Evolutionary conservation across 2,113 vertebrate genomes (phyloP), one percentile per base, ranked within the genome.

Genomic region (Hemicordylus capensis): DNA sequence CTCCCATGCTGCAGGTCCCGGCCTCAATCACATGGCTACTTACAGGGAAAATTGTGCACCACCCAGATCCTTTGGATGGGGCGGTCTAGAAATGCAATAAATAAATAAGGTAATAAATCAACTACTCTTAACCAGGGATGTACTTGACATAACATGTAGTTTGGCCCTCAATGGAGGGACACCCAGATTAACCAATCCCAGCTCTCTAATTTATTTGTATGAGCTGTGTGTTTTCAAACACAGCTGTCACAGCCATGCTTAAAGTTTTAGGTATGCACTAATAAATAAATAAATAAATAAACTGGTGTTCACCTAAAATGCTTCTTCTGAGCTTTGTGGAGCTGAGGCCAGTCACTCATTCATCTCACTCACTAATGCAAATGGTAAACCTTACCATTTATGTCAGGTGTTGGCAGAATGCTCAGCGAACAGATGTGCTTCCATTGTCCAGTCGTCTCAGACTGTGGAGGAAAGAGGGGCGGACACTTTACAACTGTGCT

Each of bases 391-490:
- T 96, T 97, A 98, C 98, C 97, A 93, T 96, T 97, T 87, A 97
- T 78, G 0, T 95, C 95, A 31, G 96, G 88, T 0, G 96, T 96
- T 7, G 97, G 97, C 31, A 97, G 96, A 86, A 97, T 93, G 90
- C 96, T 97, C 85, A 92, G 93, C 78, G 93, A 95, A 54, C 95
- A 93, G 72, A 96, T 95, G 85, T 93, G 95, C 10, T 94, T 96
- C 87, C 96, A 96, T 91, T 96, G 95, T 80, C 96, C 92, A 39
- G 97, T 96, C 92, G 95, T 95, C 81, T 96, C 97, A 95, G 96
- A 93, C 92, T 91, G 85, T 69, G 69, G 73, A 79, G 69, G 73
- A 85, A 58, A 89, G 66, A 85, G 58, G 61, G 67, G 85, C 79
- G 4, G 17, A 28, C 39, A 34, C 31, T 54, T 70, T 42, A 51